phyloP scores from a whole-genome alignment of 53 echinoderm and acorn worm genomes.

The Glandiceps talaboti region DNA sequence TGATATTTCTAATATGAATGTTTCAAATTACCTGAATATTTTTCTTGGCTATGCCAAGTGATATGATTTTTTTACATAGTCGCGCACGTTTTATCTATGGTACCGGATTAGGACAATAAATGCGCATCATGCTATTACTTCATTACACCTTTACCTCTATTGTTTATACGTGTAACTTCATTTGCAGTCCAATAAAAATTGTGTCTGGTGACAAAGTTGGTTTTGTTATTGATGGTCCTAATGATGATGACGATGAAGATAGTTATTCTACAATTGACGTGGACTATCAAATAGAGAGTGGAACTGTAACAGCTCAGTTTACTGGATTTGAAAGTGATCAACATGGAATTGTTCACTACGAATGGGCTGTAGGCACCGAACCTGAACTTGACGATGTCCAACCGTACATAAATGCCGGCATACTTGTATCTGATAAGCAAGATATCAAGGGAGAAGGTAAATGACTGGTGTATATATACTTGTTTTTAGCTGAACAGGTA shows the following conservation, averaged over 20 bases:
- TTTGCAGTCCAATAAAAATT: not conserved
- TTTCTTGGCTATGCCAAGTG: no score
- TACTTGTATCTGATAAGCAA: conserved; percentile 10
- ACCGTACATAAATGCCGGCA: conserved; percentile 31
- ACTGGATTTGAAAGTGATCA: conserved; percentile 13
- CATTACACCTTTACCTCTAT: no score
- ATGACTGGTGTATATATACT: not conserved
- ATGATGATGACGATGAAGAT: not conserved
- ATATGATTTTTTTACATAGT: no score
- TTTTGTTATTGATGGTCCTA: not conserved
- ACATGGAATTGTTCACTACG: conserved; percentile 29
- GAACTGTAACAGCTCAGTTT: not conserved
- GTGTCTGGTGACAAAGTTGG: not conserved
- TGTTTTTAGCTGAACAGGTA: not conserved
- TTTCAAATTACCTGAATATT: no score
- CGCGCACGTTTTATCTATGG: no score
- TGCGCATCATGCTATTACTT: no score
- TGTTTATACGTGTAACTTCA: no score
- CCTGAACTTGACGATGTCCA: conserved; percentile 37
- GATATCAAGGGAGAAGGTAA: conserved; percentile 6
- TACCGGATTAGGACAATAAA: no score
- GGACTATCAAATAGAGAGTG: not conserved
- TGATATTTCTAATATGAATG: no score
- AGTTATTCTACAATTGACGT: not conserved
- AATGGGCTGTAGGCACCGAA: conserved; percentile 38